Base-by-base conservation (phyloP, 2,113 vertebrate species). In the Lepus timidus region DNA sequence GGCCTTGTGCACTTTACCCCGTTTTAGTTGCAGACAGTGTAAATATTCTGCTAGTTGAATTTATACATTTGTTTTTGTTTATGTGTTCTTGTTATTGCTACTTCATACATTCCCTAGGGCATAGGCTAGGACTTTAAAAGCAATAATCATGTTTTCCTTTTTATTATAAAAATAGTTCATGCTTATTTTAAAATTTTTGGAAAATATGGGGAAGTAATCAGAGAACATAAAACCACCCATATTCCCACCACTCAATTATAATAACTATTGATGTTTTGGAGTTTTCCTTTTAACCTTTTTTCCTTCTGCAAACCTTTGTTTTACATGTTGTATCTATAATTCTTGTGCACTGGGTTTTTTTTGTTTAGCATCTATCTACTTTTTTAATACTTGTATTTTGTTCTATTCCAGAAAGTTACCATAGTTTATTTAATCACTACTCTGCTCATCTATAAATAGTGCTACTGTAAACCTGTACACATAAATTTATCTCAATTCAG, bases 81-180 rank as follows among this genome's bases (percentile, higher is more conserved):
- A 78, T 85, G 52, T 96, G 13, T 83, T 87, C 73, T 87, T 86
- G 36, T 90, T 73, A 58, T 90, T 95, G 22, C 78, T 91, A 51
- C 64, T 92, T 96, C 75, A 85, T 85, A 64, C 11, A 65, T 75
- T 91, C 89, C 85, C 90, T 95, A 83, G 75, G 71, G 82, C 51
- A 82, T 82, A 91, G n/a, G 13, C 80, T 91, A 80, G 20, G 33
- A 78, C 51, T 90, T 89, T 90, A 80, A 95, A 91, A 94, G 58
- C 58, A 94, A 83, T 85, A 91, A 75, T 94, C 58, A 52, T 96
- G 44, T 36, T 95, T 97, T 95, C 93, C 73, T 78, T 96, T 93
- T 91, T 65, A 70, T 89, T 93, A 91, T 94, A 93, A 97, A 96
- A 96, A 96, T 96, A 93, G 91, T 79, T 1, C 81, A 91, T 62